These are phyloP conservation scores for Merodon equestris DNA, from an alignment of 2,888 invertebrate genomes.

Conservation along the genomic window DNA sequence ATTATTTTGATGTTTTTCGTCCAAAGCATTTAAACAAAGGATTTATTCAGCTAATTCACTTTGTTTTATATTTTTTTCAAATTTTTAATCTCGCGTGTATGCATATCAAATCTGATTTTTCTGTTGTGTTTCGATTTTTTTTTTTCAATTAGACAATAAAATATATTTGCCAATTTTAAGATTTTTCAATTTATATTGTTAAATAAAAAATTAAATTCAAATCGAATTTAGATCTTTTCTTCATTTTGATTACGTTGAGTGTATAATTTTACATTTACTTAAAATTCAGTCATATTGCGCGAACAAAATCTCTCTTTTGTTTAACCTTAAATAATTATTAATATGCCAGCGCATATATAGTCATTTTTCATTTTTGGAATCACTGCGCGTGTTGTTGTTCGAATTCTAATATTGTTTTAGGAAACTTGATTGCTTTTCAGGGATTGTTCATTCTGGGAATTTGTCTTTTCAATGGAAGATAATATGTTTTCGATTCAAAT, in stretches of 20 bases:
- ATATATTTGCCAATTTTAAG: constrained; percentile 44
- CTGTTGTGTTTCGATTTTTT: no score
- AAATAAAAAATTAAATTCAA: no score
- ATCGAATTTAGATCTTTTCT: constrained; percentile 43
- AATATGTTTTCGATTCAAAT: constrained; percentile 34
- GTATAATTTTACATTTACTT: constrained; percentile 60
- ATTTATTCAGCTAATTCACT: constrained; percentile 47
- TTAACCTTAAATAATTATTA: neutral
- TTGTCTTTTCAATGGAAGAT: constrained; percentile 46
- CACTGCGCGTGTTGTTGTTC: constrained; percentile 57
- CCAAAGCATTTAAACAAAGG: no score
- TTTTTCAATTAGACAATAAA: constrained; percentile 1
- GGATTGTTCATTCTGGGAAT: constrained; percentile 49
- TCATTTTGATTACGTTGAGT: constrained; percentile 60
- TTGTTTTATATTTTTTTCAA: constrained; percentile 24
- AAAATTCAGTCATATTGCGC: constrained; percentile 66
- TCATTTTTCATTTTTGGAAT: constrained; percentile 39
- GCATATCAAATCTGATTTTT: constrained; percentile 25
- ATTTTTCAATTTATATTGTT: constrained; percentile 26
- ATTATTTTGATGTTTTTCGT: constrained; percentile 32
- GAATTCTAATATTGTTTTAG: constrained; percentile 26
- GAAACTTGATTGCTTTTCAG: constrained; percentile 56
- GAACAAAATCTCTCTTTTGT: neutral
- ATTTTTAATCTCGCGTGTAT: constrained; percentile 45
- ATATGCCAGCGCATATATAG: neutral